Conservation (phyloP, 2,797 vertebrate genomes). For the Pseudomugil gertrudae region DNA sequence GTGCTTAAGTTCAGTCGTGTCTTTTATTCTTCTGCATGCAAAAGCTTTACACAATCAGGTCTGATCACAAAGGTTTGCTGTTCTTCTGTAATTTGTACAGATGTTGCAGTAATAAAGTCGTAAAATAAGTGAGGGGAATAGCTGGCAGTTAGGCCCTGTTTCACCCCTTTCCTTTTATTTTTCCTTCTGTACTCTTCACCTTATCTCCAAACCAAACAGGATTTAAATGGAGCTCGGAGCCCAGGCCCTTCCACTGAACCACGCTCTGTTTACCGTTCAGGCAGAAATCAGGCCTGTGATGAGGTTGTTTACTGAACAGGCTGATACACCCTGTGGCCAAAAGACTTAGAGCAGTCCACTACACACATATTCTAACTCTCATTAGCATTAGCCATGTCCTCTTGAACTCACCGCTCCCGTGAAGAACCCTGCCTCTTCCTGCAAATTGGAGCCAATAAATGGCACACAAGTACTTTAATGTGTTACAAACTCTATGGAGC, state of each 20-base stretch:
- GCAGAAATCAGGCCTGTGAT: constrained; percentile 80
- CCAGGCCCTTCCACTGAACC: constrained; percentile 76
- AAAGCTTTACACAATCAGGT: constrained; percentile 69
- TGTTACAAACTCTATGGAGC: constrained; percentile 8
- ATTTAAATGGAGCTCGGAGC: constrained; percentile 75
- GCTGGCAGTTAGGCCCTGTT: constrained; percentile 74
- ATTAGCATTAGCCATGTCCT: constrained; percentile 68
- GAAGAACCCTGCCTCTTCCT: constrained; percentile 40
- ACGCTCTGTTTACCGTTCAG: constrained; percentile 77
- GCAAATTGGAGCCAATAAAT: constrained; percentile 27
- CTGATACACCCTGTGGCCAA: constrained; percentile 74
- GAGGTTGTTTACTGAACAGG: constrained; percentile 73
- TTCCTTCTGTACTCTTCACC: constrained; percentile 74
- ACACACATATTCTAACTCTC: constrained; percentile 61
- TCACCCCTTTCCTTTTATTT: constrained; percentile 67
- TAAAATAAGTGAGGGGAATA: constrained; percentile 81
- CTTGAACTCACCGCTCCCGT: constrained; percentile 58
- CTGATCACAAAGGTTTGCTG: constrained; percentile 72
- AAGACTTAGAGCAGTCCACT: constrained; percentile 61
- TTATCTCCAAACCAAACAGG: constrained; percentile 85
- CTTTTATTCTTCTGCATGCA: constrained; percentile 26
- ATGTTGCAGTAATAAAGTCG: constrained; percentile 80
- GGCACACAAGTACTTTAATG: constrained; percentile 25
- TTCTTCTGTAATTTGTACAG: constrained; percentile 83
- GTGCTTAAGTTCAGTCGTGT: constrained; percentile 9